These are phyloP conservation scores for Benthosema pterotum DNA, from an alignment of 2,797 vertebrate species.

Conservation along the genomic window DNA sequence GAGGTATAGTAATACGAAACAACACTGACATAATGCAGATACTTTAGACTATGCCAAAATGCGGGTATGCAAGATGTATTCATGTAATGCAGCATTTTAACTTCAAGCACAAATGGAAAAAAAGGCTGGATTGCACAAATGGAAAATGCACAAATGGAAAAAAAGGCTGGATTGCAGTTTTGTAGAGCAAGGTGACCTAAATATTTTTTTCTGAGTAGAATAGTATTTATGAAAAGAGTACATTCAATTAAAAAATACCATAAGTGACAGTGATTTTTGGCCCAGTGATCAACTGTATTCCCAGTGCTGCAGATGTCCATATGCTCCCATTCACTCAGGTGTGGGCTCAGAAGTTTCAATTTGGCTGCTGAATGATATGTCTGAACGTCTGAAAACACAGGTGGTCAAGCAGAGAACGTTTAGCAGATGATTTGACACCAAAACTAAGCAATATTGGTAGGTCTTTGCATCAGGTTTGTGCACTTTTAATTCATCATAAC, in stretches of 20 bases:
- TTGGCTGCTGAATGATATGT: conserved; percentile 58
- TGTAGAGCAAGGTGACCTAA: background rate
- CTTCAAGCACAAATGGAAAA: conserved; percentile 21
- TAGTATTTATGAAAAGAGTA: conserved; percentile 33
- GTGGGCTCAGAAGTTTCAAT: conserved; percentile 56
- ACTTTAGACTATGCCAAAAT: too few relatives aligned
- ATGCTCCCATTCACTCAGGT: conserved; percentile 61
- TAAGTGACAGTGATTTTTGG: conserved; percentile 36
- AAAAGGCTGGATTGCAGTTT: too few relatives aligned
- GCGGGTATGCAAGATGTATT: conserved; percentile 55
- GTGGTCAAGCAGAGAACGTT: background rate
- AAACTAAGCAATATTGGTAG: too few relatives aligned
- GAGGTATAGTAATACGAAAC: conserved; percentile 29
- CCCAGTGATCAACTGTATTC: conserved; percentile 9
- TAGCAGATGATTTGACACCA: background rate
- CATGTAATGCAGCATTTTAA: conserved; percentile 32
- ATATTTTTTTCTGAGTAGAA: conserved; percentile 45
- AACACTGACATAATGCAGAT: conserved; percentile 16
- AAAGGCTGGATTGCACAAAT: conserved; percentile 16
- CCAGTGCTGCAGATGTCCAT: background rate
- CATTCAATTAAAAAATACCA: conserved; percentile 19
- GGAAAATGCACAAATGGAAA: too few relatives aligned
- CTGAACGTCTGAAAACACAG: conserved; percentile 68
- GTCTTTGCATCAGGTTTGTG: too few relatives aligned
- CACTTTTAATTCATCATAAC: too few relatives aligned